These are phyloP conservation scores for Hofmannophila pseudospretella DNA, from an alignment of 2,888 invertebrate species.

Conservation along the genomic window DNA sequence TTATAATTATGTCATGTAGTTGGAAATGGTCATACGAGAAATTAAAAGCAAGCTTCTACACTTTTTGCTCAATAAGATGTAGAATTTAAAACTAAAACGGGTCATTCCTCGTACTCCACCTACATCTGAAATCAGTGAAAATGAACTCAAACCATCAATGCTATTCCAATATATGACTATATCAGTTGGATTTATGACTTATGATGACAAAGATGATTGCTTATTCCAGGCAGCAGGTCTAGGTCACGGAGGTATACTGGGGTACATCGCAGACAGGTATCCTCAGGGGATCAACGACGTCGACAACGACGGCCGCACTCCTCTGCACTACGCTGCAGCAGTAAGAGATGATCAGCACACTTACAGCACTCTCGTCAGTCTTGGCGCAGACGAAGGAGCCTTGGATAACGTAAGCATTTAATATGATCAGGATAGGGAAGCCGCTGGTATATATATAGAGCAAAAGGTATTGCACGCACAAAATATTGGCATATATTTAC, in stretches of 20 bases:
- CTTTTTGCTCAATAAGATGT: too few species aligned
- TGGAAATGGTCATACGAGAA: too few species aligned
- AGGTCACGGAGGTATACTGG: slow-evolving; percentile 85
- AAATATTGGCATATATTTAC: not conserved
- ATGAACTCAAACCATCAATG: too few species aligned
- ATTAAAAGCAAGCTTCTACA: too few species aligned
- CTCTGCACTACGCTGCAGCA: slow-evolving; percentile 92
- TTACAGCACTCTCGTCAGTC: slow-evolving; percentile 86
- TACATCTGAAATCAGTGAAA: too few species aligned
- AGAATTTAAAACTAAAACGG: too few species aligned
- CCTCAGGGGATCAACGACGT: slow-evolving; percentile 82
- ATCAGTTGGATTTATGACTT: too few species aligned
- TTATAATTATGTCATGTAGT: too few species aligned
- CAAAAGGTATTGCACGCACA: not conserved
- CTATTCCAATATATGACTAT: too few species aligned
- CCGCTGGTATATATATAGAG: not conserved
- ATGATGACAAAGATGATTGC: too few species aligned
- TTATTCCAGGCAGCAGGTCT: slow-evolving; percentile 89
- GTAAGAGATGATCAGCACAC: slow-evolving; percentile 87
- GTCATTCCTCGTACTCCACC: too few species aligned
- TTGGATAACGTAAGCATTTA: slow-evolving; percentile 85
- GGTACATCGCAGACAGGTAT: slow-evolving; percentile 83
- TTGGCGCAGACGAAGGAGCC: slow-evolving; percentile 90
- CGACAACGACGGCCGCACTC: slow-evolving; percentile 91
- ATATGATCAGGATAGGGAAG: not conserved